Evolutionary conservation across 2,888 invertebrate species (phyloP).

Genomic region (Gastrophysa polygoni): DNA sequence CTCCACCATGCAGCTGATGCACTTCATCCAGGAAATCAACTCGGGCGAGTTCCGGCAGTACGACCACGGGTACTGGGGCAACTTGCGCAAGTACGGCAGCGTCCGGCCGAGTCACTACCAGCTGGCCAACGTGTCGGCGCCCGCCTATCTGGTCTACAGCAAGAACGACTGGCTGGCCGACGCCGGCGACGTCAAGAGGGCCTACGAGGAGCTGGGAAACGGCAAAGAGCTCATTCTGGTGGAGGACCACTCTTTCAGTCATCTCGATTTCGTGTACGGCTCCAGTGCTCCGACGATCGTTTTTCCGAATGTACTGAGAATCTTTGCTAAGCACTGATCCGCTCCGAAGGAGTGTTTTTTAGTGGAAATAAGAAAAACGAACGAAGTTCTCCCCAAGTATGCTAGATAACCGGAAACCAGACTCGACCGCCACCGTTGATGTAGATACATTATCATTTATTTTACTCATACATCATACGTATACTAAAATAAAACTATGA

Average conservation of each 20-base stretch:
- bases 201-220: slow-evolving; percentile 50
- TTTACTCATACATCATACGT: no score
- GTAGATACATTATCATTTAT: no score
- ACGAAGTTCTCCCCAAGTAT: no score
- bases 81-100: slow-evolving; percentile 49
- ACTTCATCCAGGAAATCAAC: slow-evolving; percentile 71
- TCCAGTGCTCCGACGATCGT: neutral
- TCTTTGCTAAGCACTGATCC: neutral
- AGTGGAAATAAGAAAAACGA: no score
- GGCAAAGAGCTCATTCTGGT: slow-evolving; percentile 17
- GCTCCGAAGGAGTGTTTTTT: neutral
- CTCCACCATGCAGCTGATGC: slow-evolving; percentile 71
- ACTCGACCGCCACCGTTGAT: no score
- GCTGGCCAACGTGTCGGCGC: slow-evolving; percentile 54
- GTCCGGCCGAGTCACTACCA: slow-evolving; percentile 57
- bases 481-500: no score
- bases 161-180: slow-evolving; percentile 61
- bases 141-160: slow-evolving; percentile 59
- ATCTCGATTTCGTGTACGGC: neutral
- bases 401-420: no score
- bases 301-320: neutral
- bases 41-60: slow-evolving; percentile 60
- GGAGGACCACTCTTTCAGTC: neutral
- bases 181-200: slow-evolving; percentile 41
- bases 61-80: slow-evolving; percentile 60